Evolutionary conservation across 53 echinoderm and acorn worm species (phyloP), one percentile per base, ranked within the genome.

Genomic region (Actinopyga echinites): DNA sequence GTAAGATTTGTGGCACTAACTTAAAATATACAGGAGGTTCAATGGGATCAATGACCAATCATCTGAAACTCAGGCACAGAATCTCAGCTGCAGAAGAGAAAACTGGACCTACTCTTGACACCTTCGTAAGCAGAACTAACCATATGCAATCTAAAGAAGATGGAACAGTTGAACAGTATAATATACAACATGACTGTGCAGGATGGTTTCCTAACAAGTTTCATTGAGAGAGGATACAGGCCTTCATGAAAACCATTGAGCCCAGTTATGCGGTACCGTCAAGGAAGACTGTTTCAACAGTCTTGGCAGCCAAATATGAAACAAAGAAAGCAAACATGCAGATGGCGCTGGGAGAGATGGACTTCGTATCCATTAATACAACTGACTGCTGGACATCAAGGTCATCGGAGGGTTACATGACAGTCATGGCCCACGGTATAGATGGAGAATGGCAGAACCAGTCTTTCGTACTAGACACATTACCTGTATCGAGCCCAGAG

Each of bases 311-410:
- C 1, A 29, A 44, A 56, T 83, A 28, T 17, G 25, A 82, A 5
- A 2, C 2, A 6, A 68, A 83, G 56, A 82, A 20, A 30, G 13
- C 30, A 28, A 28, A 31, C 6, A 6, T 33, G 5, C 8, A 33
- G 23, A 28, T 38, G 22, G 30, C n/a, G 10, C 40, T 81, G 29
- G 86, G 28, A 4, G 0, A 55, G 54, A 5, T 55, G 21, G 38
- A 82, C 6, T 31, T 8, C 12, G 35, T 82, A 7, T 56, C 75
- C 10, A 23, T 83, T 1, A n/a, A n/a, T 3, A 90, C 86, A 17
- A 86, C 86, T 0, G 83, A 86, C 64, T 90, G 90, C 86, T 90
- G 90, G 90, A 83, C 90, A 19, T 81, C 74, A 5, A 58, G 52
- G 19, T 38, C 38, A 23, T 74, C 69, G 34, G 74, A 85, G 29